These are phyloP conservation scores for Physeter macrocephalus DNA, from an alignment of 2,113 vertebrate species.

Conservation along the genomic window DNA sequence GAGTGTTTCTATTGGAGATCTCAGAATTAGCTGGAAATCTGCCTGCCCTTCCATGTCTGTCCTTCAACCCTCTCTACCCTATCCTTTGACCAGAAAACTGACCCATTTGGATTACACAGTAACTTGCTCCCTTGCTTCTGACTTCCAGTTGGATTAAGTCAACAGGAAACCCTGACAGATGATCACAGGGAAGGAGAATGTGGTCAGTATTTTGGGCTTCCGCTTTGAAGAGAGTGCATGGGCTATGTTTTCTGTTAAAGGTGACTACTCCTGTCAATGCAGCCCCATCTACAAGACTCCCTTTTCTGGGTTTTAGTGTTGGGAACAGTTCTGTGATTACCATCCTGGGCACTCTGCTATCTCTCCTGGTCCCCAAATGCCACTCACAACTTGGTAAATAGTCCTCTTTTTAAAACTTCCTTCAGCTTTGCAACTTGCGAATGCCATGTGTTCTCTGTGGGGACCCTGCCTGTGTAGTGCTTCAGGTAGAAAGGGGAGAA, in stretches of 20 bases:
- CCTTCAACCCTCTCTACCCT: background rate
- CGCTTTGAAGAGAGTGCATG: background rate
- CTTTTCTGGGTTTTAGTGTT: background rate
- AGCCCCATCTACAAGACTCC: background rate
- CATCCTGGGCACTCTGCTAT: background rate
- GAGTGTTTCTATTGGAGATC: background rate
- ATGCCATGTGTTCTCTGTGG: background rate
- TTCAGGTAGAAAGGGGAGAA: background rate
- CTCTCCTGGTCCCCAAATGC: background rate
- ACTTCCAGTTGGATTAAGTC: background rate
- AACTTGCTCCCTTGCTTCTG: background rate
- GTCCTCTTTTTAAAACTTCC: background rate
- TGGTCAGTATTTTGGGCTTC: background rate
- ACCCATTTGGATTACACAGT: background rate
- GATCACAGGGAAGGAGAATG: background rate
- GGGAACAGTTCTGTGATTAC: background rate
- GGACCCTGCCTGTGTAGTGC: background rate
- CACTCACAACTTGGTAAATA: background rate
- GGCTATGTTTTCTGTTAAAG: background rate
- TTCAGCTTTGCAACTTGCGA: background rate
- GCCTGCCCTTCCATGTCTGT: background rate
- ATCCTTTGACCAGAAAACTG: background rate
- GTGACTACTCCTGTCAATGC: background rate
- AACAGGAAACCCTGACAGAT: background rate
- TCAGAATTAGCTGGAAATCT: background rate